Base-by-base conservation (phyloP, 2,888 invertebrate species). In the Mantis religiosa region DNA sequence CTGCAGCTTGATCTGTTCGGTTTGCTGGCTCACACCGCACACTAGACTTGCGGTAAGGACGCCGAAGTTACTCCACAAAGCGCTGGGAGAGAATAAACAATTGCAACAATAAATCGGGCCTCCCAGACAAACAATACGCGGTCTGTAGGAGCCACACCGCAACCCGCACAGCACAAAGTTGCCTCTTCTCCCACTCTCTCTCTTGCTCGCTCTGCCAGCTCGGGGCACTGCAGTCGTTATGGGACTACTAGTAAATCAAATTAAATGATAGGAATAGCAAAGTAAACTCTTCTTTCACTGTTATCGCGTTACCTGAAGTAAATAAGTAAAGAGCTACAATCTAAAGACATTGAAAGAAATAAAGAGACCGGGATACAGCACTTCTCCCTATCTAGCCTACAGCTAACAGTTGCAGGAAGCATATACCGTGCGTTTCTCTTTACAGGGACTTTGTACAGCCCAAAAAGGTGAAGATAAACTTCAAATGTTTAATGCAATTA, bases 51-150 rank as follows among this genome's bases (percentile, higher is more conserved):
- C 54, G 54, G 54, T 71, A 71, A 71, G 54, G 54, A 71, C 54
- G 54, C 54, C 54, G 54, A 71, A 71, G 54, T 71, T 71, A 71
- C 54, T 71, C 54, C 54, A 71, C 54, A 71, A 71, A 71, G 54
- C 54, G 54, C 54, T 71, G 54, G 54, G 54, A 82, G 82, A 34
- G 87, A 87, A 87, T 87, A 87, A 87, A 87, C 87, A 87, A 87
- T 87, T 82, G 87, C 82, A 87, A 82, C 87, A 82, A 87, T 87
- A 87, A 87, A 87, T 87, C 87, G 87, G 87, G 12, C 87, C 54
- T 71, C 54, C 82, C 30, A 87, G 87, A 87, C 87, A 87, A 87
- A 87, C 87, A 87, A 34, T 87, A 87, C n/a, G 87, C 87, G 87
- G 87, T 87, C 54, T 71, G 54, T 71, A 71, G 54, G 54, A 71